phyloP scores from a whole-genome alignment of 2,113 vertebrate genomes.

The Acanthisitta chloris region DNA sequence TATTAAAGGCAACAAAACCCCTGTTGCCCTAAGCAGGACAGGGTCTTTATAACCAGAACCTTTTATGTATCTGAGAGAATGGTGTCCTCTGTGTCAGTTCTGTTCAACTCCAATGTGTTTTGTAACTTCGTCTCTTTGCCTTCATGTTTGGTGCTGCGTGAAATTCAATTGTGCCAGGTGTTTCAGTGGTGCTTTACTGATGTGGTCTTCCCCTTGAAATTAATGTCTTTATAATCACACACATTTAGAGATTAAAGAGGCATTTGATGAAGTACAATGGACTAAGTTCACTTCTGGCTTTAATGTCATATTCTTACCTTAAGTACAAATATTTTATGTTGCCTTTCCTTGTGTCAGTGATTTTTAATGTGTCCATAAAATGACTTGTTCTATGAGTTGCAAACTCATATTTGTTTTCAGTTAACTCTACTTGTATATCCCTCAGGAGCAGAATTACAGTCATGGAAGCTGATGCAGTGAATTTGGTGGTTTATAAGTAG shows the following conservation, averaged over 20 bases:
- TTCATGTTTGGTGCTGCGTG: background rate
- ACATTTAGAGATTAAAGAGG: constrained; percentile 69
- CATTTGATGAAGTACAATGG: constrained; percentile 62
- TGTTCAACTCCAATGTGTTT: background rate
- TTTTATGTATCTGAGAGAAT: background rate
- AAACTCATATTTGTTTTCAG: constrained; percentile 73
- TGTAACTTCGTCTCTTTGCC: background rate
- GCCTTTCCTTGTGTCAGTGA: constrained; percentile 52
- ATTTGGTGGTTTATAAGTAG: constrained; percentile 71
- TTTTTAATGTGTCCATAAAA: constrained; percentile 62
- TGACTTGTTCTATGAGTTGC: constrained; percentile 58
- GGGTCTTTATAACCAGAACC: background rate
- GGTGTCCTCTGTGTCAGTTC: background rate
- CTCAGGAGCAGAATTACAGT: constrained; percentile 71
- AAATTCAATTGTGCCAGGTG: constrained; percentile 46
- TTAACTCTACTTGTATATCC: constrained; percentile 70
- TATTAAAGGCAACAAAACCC: background rate
- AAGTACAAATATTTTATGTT: constrained; percentile 62
- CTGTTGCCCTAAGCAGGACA: background rate
- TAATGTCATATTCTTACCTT: constrained; percentile 54
- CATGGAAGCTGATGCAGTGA: constrained; percentile 71
- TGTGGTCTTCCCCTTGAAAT: constrained; percentile 46
- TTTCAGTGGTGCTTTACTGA: constrained; percentile 22
- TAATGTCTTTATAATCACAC: constrained; percentile 57
- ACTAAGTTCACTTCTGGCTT: constrained; percentile 51